Percentiles rank a stretch among this genome's conserved stretches.
Evolutionary conservation across 2,888 invertebrate species (phyloP).

Genomic region (Conomelus anceps): DNA sequence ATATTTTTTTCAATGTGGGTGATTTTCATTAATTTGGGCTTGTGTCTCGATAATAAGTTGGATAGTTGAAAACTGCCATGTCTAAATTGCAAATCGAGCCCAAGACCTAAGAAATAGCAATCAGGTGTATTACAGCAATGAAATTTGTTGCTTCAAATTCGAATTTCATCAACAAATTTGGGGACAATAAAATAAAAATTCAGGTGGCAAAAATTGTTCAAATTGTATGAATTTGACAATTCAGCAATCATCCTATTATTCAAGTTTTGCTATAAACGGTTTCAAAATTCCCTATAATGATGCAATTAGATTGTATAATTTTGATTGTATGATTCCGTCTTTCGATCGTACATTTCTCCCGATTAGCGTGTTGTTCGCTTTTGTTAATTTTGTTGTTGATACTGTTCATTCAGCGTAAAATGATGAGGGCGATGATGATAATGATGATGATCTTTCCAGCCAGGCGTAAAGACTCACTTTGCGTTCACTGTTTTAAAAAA

Average conservation of each 20-base stretch:
- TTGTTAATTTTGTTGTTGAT: not conserved
- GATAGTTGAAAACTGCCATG: no score
- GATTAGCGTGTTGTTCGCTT: not conserved
- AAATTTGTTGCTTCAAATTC: no score
- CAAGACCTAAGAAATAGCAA: no score
- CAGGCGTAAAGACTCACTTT: not conserved
- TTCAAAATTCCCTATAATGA: no score
- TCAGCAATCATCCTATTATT: not conserved
- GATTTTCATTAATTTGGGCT: no score
- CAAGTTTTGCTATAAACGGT: not conserved
- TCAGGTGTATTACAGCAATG: no score
- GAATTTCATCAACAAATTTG: no score
- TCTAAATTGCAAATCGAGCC: no score
- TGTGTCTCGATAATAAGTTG: no score
- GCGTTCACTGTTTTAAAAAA: not conserved
- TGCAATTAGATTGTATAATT: not conserved
- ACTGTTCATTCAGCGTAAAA: not conserved
- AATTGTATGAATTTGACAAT: not conserved
- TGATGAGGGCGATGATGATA: not conserved
- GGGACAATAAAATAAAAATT: no score
- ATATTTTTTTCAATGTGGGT: no score
- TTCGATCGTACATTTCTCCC: not conserved
- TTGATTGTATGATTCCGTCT: not conserved
- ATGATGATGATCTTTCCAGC: not conserved
- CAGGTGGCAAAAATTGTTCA: no score